These are phyloP conservation scores for Mesorhabditis spiculigera DNA, from an alignment of 2,888 invertebrate species.

Conservation along the genomic window DNA sequence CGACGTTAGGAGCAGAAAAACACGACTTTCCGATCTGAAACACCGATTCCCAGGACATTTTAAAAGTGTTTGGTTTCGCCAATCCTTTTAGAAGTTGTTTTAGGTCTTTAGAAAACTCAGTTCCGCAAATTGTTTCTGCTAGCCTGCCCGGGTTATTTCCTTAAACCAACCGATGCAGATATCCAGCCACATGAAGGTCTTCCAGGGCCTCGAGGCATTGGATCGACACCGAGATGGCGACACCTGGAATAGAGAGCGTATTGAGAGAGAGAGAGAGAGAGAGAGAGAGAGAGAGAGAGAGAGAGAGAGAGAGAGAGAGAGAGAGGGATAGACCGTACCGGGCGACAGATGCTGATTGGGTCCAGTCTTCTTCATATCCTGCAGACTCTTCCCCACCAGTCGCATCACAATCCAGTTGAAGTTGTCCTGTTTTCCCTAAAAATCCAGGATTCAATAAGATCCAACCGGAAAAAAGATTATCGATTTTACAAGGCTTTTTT, in stretches of 20 bases:
- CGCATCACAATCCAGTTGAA: conserved; percentile 50
- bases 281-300: neutral
- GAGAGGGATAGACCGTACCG: conserved; percentile 16
- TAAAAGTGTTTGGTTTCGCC: too few species aligned
- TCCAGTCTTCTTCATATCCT: conserved; percentile 34
- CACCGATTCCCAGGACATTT: too few species aligned
- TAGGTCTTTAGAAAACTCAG: neutral
- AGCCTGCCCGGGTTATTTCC: neutral
- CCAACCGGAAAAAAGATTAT: neutral
- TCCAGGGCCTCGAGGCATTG: conserved; percentile 51
- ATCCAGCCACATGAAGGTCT: conserved; percentile 45
- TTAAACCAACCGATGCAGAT: conserved; percentile 21
- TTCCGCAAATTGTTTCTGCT: too few species aligned
- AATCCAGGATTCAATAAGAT: neutral
- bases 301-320: too few species aligned
- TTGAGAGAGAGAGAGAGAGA: neutral
- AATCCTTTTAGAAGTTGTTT: too few species aligned
- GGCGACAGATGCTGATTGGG: conserved; percentile 31
- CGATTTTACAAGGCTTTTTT: too few species aligned
- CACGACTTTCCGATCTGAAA: too few species aligned
- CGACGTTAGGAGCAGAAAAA: too few species aligned
- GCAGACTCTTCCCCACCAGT: conserved; percentile 36
- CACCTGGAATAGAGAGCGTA: conserved; percentile 16
- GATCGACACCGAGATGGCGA: conserved; percentile 44
- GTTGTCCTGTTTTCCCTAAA: conserved; percentile 30